A percentile compares a stretch with the other conserved stretches of the same genome.
phyloP scores from a whole-genome alignment of 2,888 invertebrate genomes.

The Axea sp. region DNA sequence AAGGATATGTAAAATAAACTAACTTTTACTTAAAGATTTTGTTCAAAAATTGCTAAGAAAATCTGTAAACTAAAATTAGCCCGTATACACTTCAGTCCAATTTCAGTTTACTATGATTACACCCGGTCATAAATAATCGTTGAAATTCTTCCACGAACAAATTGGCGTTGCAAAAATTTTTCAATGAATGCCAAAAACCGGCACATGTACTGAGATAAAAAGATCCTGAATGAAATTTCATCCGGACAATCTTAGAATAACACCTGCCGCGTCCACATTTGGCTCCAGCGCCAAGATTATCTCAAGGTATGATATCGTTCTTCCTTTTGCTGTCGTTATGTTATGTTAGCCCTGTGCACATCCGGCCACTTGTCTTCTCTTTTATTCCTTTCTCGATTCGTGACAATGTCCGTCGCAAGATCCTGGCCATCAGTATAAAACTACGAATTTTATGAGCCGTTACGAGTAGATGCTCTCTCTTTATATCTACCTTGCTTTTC shows the following conservation, averaged over 20 bases:
- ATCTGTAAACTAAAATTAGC: too few species aligned
- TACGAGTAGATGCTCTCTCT: constrained; percentile 73
- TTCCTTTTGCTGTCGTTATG: constrained; percentile 24
- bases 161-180: neutral
- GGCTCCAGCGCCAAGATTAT: constrained; percentile 70
- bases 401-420: constrained; percentile 70
- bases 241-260: constrained; percentile 58
- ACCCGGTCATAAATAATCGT: too few species aligned
- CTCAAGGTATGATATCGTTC: constrained; percentile 52
- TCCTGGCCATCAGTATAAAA: constrained; percentile 77
- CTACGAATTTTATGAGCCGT: constrained; percentile 77
- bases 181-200: constrained; percentile 3
- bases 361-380: constrained; percentile 51
- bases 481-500: constrained; percentile 71
- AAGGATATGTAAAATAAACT: too few species aligned
- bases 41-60: too few species aligned
- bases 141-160: too few species aligned
- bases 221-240: constrained; percentile 32
- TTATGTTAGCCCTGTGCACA: constrained; percentile 26
- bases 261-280: constrained; percentile 69
- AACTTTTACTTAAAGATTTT: too few species aligned
- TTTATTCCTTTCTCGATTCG: constrained; percentile 63
- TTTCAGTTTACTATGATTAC: too few species aligned
- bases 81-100: too few species aligned
- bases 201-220: constrained; percentile 11